Base-by-base conservation (phyloP, 2,888 invertebrate species). In the Ceramica pisi region DNA sequence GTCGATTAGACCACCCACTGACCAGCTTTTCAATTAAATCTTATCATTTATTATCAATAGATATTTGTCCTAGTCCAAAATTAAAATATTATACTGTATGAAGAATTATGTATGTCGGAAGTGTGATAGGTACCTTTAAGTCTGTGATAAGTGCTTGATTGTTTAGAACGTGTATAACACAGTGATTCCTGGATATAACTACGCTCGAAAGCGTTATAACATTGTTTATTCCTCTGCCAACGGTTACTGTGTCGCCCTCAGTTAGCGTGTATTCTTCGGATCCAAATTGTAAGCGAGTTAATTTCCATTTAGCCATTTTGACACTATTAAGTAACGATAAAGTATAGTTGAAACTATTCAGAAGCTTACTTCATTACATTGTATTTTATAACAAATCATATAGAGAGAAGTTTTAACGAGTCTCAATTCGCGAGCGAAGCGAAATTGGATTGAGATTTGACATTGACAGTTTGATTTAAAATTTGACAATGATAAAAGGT, bases 101-200 rank as follows among this genome's bases (percentile, higher is more conserved):
- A 5, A 10, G 4, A n/a, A 12, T 21, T 50, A 50, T 21, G 1
- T n/a, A 50, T 14, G 14, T 14, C 21, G 50, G 9, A 53, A 53
- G 9, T 19, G 46, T n/a, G 26, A 26, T 26, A 50, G 0, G 81
- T 91, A 95, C 95, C 90, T 92, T 89, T 75, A 94, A 86, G 80
- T 96, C 95, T 57, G 91, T 93, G 44, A 96, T 90, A 2, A 91
- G 61, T 63, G 92, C 90, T 82, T 90, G 89, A 84, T 93, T 88
- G 51, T 86, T 83, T 73, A 90, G 88, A 14, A 92, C 86, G 69
- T 88, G 82, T 61, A 96, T 81, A 53, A 90, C 76, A 88, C 95
- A 95, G 77, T 96, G 95, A 77, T 92, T 91, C 81, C 95, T 90
- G 14, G 95, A 96, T 86, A 96, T 90, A 12, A 94, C 93, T 77